These are phyloP conservation scores for Centrocercus urophasianus DNA, from an alignment of 2,113 vertebrate genomes.

Conservation along the genomic window DNA sequence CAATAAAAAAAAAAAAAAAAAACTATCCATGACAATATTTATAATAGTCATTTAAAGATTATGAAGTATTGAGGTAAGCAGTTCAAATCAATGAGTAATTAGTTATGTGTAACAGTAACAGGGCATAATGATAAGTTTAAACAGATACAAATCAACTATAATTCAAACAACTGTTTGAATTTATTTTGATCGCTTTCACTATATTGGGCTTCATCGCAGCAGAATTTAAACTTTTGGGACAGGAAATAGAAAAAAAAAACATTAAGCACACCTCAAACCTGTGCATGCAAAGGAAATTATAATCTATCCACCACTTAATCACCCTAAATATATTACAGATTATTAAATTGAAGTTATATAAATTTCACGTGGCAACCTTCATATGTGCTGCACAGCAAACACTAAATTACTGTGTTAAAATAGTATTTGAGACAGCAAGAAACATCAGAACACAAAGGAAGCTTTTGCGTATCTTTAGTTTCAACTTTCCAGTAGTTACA, in stretches of 20 bases:
- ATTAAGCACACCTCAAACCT: background rate
- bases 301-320: background rate
- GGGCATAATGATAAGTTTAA: background rate
- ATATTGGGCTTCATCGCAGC: background rate
- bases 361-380: background rate
- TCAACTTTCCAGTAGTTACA: background rate
- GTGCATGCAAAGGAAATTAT: background rate
- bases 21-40: background rate
- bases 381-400: background rate
- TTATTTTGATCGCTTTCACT: background rate
- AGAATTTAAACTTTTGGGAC: background rate
- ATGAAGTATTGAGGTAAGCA: background rate
- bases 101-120: background rate
- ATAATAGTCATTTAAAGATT: background rate
- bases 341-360: background rate
- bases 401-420: background rate
- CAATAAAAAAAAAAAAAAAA: background rate
- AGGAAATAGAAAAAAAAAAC: accelerated
- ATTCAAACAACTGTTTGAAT: background rate
- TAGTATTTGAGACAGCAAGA: background rate
- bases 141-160: background rate
- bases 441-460: background rate
- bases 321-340: background rate
- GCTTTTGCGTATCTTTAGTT: background rate
- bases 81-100: background rate